Conservation (phyloP, 2,113 vertebrate species). For the Pseudopodoces humilis region DNA sequence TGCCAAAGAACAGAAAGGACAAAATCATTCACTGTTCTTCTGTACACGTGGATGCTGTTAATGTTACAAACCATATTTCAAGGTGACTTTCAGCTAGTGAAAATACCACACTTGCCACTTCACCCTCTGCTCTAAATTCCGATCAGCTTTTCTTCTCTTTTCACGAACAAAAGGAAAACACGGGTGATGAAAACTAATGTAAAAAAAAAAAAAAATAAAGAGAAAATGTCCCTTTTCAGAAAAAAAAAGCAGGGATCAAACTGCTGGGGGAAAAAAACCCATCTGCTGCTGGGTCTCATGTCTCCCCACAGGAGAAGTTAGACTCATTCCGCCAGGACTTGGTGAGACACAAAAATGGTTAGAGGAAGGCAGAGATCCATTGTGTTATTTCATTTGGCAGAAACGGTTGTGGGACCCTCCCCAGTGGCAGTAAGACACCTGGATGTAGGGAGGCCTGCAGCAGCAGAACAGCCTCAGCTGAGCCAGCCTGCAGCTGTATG, state of each 20-base stretch:
- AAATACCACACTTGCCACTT: neutral
- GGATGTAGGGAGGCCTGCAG: neutral
- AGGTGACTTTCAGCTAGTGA: neutral
- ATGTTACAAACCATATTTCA: neutral
- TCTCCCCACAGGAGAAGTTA: neutral
- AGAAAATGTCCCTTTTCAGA: neutral
- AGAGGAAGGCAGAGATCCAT: neutral
- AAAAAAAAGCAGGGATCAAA: neutral
- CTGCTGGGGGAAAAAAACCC: neutral
- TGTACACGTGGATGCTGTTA: fast-evolving
- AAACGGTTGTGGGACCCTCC: neutral
- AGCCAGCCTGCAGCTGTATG: neutral
- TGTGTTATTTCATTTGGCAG: neutral
- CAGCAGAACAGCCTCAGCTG: neutral
- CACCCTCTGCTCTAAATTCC: neutral
- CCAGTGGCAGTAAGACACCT: neutral
- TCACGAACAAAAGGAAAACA: neutral
- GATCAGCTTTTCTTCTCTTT: neutral
- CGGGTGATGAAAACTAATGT: neutral
- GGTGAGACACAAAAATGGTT: neutral
- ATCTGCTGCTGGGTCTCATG: neutral
- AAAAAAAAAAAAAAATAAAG: neutral
- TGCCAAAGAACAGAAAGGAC: neutral
- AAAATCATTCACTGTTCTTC: neutral
- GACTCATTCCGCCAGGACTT: neutral